These are phyloP conservation scores for Petrocephalus microphthalmus DNA, from an alignment of 2,113 vertebrate species.

Conservation along the genomic window DNA sequence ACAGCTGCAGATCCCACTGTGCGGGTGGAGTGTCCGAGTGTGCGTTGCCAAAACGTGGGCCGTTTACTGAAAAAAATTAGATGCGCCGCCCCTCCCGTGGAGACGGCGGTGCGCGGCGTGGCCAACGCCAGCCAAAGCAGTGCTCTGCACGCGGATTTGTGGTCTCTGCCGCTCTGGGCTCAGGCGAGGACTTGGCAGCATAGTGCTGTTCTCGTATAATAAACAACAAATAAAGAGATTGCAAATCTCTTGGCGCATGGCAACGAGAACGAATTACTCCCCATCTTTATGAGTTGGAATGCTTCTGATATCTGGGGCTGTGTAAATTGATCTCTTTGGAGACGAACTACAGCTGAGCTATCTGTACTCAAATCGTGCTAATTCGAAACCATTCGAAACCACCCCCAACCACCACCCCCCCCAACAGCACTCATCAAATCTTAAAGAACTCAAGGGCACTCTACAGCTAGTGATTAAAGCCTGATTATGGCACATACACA, in stretches of 20 bases:
- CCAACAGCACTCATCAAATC: conserved; percentile 26
- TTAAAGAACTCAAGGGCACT: conserved; percentile 28
- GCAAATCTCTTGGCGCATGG: background rate
- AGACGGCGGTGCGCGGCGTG: background rate
- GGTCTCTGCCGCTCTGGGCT: background rate
- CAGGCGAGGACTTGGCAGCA: background rate
- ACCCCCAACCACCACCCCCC: background rate
- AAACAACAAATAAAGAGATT: conserved; percentile 16
- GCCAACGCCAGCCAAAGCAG: background rate
- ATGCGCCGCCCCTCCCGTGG: background rate
- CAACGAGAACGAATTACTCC: conserved; percentile 8
- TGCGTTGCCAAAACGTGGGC: conserved; percentile 1
- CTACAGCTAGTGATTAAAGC: conserved; percentile 24
- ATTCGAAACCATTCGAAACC: no score
- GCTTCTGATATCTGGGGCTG: conserved; percentile 2
- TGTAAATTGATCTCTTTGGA: conserved; percentile 7
- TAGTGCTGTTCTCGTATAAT: background rate
- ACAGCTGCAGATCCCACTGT: background rate
- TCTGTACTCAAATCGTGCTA: conserved; percentile 15
- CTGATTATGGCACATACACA: conserved; percentile 30
- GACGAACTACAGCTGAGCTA: conserved; percentile 3
- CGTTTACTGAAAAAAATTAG: background rate
- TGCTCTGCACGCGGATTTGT: background rate
- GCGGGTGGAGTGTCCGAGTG: background rate
- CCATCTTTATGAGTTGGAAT: conserved; percentile 10